phyloP scores from a whole-genome alignment of 2,888 invertebrate genomes.

The Brachycybe producta region DNA sequence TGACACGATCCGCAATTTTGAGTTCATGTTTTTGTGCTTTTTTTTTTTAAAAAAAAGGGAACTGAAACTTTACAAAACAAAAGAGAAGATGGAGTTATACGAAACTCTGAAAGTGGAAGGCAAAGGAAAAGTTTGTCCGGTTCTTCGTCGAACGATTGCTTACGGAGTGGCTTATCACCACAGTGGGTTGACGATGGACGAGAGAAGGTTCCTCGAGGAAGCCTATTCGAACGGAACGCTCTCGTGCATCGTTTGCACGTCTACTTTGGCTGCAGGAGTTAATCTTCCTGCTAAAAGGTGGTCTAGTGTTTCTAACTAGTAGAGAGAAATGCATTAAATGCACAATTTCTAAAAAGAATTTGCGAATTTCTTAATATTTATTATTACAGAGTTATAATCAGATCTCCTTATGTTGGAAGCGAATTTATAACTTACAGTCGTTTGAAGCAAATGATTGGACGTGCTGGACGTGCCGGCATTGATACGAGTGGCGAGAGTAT shows the following conservation, averaged over 20 bases:
- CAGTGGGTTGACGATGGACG: slow-evolving; percentile 66
- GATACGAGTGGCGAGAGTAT: slow-evolving; percentile 74
- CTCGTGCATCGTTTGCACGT: slow-evolving; percentile 83
- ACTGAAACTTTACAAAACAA: slow-evolving; percentile 42
- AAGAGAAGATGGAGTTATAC: slow-evolving; percentile 48
- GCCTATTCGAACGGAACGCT: slow-evolving; percentile 70
- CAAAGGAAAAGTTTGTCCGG: slow-evolving; percentile 48
- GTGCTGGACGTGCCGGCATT: slow-evolving; percentile 84
- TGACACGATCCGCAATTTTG: slow-evolving; percentile 11
- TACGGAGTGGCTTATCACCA: slow-evolving; percentile 90
- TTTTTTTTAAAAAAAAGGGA: slow-evolving; percentile 33
- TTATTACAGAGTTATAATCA: slow-evolving; percentile 43
- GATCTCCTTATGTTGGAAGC: slow-evolving; percentile 68
- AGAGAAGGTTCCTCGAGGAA: slow-evolving; percentile 69
- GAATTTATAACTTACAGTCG: slow-evolving; percentile 57
- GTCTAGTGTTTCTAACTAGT: too few relatives aligned
- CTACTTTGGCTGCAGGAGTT: slow-evolving; percentile 93
- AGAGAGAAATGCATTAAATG: too few relatives aligned
- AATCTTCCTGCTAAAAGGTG: slow-evolving; percentile 82
- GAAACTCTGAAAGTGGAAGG: slow-evolving; percentile 52
- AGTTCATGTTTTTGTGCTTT: not conserved
- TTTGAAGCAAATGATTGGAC: slow-evolving; percentile 91
- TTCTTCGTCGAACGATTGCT: slow-evolving; percentile 51
- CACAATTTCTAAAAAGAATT: not conserved
- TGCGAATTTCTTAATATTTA: not conserved